phyloP scores from a whole-genome alignment of 2,113 vertebrate species.

The Plecturocebus donacophilus region DNA sequence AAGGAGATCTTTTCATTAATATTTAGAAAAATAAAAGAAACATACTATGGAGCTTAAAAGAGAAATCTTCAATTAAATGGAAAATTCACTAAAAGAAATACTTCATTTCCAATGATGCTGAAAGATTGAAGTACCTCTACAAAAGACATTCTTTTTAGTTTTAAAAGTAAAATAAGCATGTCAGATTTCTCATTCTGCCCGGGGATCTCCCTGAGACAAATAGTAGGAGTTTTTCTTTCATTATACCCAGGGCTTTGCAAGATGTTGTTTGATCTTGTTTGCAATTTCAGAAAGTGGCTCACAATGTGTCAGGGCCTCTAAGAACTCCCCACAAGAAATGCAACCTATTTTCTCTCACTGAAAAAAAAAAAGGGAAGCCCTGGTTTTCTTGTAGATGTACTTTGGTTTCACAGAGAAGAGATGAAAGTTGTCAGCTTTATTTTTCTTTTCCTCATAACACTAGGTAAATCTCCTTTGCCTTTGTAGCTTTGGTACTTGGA shows the following conservation, averaged over 20 bases:
- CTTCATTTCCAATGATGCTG: not conserved
- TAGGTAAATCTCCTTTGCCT: not conserved
- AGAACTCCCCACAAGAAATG: conserved; percentile 66
- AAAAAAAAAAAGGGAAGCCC: conserved; percentile 34
- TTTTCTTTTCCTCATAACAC: not conserved
- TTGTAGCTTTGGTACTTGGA: not conserved
- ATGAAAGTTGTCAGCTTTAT: conserved; percentile 38
- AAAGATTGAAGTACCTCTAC: not conserved
- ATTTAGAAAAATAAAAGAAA: conserved; percentile 10
- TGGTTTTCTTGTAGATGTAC: conserved; percentile 26
- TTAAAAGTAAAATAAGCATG: not conserved
- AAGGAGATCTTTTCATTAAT: not conserved
- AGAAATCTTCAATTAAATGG: not conserved
- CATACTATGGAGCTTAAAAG: not conserved
- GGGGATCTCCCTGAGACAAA: conserved; percentile 41
- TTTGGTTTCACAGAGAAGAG: conserved; percentile 52
- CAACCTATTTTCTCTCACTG: conserved; percentile 43
- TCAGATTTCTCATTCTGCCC: not conserved
- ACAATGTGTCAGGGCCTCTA: conserved; percentile 28
- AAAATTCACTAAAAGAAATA: not conserved
- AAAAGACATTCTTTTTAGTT: not conserved
- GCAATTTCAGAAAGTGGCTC: conserved; percentile 51
- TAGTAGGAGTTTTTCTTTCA: conserved; percentile 38
- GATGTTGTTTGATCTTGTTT: conserved; percentile 66
- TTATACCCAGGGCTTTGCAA: not conserved